Evolutionary conservation across 2,113 vertebrate species (phyloP).

Genomic region (Calyptommatus sinebrachiatus): DNA sequence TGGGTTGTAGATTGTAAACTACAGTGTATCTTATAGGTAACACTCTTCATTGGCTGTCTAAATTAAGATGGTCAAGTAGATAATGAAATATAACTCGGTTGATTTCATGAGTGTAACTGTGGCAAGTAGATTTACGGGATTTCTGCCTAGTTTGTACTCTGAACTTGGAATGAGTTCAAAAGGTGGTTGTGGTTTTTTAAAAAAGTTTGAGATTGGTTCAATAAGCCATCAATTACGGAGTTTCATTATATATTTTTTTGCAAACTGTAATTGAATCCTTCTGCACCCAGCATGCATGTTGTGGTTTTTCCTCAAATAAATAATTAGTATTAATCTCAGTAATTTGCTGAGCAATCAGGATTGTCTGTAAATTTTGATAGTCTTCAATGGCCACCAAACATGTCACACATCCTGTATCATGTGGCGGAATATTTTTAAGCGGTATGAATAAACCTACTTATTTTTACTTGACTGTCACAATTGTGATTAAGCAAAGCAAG

Average conservation of each 20-base stretch:
- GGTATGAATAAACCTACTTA: not conserved
- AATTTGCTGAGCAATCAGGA: not conserved
- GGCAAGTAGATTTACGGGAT: too few species aligned
- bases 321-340: not conserved
- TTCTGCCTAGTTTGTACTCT: not conserved
- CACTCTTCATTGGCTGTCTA: conserved; percentile 10
- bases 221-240: not conserved
- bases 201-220: not conserved
- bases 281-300: not conserved
- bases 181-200: not conserved
- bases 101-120: too few species aligned
- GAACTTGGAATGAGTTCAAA: not conserved
- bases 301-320: not conserved
- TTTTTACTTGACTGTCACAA: not conserved
- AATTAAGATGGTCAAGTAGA: not conserved
- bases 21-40: not conserved
- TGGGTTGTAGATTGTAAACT: conserved; percentile 11
- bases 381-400: not conserved
- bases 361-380: not conserved
- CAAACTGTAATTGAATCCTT: not conserved
- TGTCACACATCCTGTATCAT: not conserved
- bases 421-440: not conserved
- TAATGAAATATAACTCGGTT: too few species aligned
- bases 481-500: conserved; percentile 9
- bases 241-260: not conserved